Conservation (phyloP, 1,140 invertebrate genomes). For the Calliopsis andreniformis region DNA sequence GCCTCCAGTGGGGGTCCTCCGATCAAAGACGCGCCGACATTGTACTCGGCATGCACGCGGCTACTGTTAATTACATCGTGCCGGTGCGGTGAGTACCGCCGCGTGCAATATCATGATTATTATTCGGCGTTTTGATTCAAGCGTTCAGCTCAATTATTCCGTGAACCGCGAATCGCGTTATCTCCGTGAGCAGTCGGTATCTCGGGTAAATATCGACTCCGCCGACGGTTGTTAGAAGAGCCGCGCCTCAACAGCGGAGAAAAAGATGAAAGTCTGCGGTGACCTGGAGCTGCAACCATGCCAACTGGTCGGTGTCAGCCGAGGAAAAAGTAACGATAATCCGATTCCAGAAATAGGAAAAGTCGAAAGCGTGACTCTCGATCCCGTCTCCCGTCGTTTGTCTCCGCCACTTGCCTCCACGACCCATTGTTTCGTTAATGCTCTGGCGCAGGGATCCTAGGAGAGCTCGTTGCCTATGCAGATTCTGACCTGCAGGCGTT, state of each 20-base stretch:
- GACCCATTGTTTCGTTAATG: conserved; percentile 31
- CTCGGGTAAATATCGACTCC: too few relatives aligned
- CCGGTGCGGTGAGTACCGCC: conserved; percentile 39
- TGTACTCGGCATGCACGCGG: conserved; percentile 53
- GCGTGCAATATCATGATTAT: conserved; percentile 45
- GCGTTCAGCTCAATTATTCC: conserved; percentile 52
- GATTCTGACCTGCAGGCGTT: conserved; percentile 57
- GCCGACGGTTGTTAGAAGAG: neutral
- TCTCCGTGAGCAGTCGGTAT: conserved; percentile 13
- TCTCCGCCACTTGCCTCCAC: conserved; percentile 27
- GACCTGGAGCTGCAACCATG: neutral
- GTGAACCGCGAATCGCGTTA: conserved; percentile 8
- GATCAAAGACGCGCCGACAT: conserved; percentile 63
- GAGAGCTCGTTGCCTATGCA: conserved; percentile 39
- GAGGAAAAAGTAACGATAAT: conserved; percentile 23
- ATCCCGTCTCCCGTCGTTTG: conserved; percentile 34
- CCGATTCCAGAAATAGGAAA: conserved; percentile 23
- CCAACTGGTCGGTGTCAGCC: neutral
- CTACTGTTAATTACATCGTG: conserved; percentile 68
- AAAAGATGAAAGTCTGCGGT: neutral
- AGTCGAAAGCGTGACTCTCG: conserved; percentile 54
- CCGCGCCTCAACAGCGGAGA: too few relatives aligned
- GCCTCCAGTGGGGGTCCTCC: conserved; percentile 39
- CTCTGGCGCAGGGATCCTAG: neutral
- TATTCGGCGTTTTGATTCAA: conserved; percentile 50